Base-by-base conservation (phyloP, 92 coral and sea anemone species). In the Parazoanthus swiftii region DNA sequence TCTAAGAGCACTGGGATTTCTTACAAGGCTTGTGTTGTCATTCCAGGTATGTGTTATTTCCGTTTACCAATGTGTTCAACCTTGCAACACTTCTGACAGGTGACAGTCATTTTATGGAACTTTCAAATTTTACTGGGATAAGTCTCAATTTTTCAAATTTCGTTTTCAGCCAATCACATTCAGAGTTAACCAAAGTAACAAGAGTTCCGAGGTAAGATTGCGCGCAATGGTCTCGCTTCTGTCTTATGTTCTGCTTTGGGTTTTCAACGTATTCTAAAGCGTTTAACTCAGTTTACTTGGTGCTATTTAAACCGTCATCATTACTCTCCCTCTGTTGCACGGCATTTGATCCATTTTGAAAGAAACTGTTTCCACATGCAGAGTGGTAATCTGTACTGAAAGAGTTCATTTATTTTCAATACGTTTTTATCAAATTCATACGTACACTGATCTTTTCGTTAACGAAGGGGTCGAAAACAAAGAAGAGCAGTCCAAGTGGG, bases 1-100 rank as follows among this genome's bases (percentile, higher is more conserved):
- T 39, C 91, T 95, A 35, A 91, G 99, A 63, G 93, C 94, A 16
- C 90, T 95, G 85, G 99, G 99, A 63, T 89, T 95, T n/a, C 85
- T 92, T 25, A 81, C 89, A 73, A 89, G 99, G 29, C 94, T 97
- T 51, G 99, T 95, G 44, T 83, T 91, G 89, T 97, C 99, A 11
- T 77, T 97, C 51, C 99, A 97, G 97, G 99, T 97, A 79, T 16
- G 35, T 21, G 26, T 36, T 46, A 46, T 7, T n/a, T 63, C 15
- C 70, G 1, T 21, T 63, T 18, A 5, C 70, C 70, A 63, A 7
- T 63, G 70, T 63, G 0, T 26, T 21, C 25, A 63, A 63, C 70
- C 70, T 63, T 63, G 70, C 25, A 63, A 63, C 16, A 58, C 2
- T 58, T 6, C 66, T 15, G 21, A 14, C 66, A 58, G 9, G 66